phyloP scores from a whole-genome alignment of 1,140 invertebrate genomes.

The Bradynema listronoti region DNA sequence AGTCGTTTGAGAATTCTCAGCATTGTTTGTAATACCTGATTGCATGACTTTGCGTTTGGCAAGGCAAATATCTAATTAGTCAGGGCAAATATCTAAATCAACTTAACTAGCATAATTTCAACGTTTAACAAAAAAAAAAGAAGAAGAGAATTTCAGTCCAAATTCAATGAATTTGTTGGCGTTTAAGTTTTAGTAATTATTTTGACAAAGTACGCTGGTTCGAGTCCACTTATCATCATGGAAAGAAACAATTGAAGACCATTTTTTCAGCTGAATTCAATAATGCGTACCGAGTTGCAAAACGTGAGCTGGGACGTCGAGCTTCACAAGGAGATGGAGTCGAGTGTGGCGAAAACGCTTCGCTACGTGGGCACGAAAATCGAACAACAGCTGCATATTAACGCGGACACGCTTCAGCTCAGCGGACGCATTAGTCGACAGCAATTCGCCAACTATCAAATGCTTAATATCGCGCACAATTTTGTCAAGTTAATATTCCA shows the following conservation, averaged over 20 bases:
- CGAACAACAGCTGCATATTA: conserved; percentile 32
- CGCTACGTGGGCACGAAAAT: conserved; percentile 40
- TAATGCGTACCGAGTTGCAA: conserved; percentile 42
- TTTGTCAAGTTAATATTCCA: conserved; percentile 21
- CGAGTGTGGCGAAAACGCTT: conserved; percentile 38
- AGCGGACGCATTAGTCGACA: conserved; percentile 36
- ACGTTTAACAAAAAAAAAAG: too few species aligned
- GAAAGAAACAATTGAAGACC: too few species aligned
- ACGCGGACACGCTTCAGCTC: conserved; percentile 34
- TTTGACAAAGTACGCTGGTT: too few species aligned
- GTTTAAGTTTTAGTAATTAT: too few species aligned
- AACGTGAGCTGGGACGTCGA: conserved; percentile 44
- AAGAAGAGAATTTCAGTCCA: too few species aligned
- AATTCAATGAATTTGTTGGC: not conserved
- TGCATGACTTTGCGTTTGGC: too few species aligned
- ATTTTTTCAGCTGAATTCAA: conserved; percentile 38
- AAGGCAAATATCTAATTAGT: too few species aligned
- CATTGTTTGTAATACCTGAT: too few species aligned
- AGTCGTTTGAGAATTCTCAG: too few species aligned
- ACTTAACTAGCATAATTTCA: too few species aligned
- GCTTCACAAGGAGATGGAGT: conserved; percentile 39
- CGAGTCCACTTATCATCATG: too few species aligned
- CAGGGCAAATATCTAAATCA: too few species aligned
- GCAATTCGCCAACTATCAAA: conserved; percentile 43
- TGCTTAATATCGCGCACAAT: conserved; percentile 44